A percentile compares a stretch with the other conserved stretches of the same genome.
Conservation (phyloP, 2,888 invertebrate species). For the Calameuta idolon region DNA sequence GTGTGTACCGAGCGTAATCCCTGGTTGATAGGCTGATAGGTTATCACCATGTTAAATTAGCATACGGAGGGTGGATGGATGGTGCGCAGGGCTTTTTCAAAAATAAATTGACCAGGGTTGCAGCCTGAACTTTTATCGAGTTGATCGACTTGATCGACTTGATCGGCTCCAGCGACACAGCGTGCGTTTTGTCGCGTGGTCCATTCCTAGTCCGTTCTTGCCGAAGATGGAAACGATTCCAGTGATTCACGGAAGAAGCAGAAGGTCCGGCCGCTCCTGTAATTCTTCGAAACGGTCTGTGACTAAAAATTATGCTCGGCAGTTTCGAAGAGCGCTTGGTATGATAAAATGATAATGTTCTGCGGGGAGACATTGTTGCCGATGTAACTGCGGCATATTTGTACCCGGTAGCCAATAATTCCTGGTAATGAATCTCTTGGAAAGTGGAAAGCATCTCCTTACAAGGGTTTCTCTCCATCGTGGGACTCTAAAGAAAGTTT, state of each 20-base stretch:
- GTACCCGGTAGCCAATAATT: constrained; percentile 18
- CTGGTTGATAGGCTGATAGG: not conserved
- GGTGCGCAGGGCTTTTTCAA: too few species aligned
- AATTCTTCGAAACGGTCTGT: not conserved
- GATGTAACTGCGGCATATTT: constrained; percentile 15
- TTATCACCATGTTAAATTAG: too few species aligned
- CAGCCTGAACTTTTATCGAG: not conserved
- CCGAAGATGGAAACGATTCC: not conserved
- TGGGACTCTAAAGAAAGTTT: constrained; percentile 44
- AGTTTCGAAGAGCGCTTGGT: not conserved
- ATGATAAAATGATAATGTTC: not conserved
- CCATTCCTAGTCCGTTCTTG: not conserved
- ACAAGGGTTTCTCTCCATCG: constrained; percentile 16
- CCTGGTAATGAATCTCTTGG: constrained; percentile 22
- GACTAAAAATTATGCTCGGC: not conserved
- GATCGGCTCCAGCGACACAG: not conserved
- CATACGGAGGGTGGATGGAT: too few species aligned
- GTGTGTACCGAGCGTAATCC: not conserved
- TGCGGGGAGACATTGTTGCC: not conserved
- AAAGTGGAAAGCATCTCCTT: constrained; percentile 13
- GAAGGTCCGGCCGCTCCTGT: not conserved
- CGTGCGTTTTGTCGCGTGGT: not conserved
- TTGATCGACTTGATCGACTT: too few species aligned
- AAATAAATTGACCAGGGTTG: not conserved
- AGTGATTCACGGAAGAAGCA: not conserved